Percentiles rank a stretch among this genome's conserved stretches.
These are phyloP conservation scores for Nephrotoma appendiculata DNA, from an alignment of 2,888 invertebrate species.

Conservation along the genomic window DNA sequence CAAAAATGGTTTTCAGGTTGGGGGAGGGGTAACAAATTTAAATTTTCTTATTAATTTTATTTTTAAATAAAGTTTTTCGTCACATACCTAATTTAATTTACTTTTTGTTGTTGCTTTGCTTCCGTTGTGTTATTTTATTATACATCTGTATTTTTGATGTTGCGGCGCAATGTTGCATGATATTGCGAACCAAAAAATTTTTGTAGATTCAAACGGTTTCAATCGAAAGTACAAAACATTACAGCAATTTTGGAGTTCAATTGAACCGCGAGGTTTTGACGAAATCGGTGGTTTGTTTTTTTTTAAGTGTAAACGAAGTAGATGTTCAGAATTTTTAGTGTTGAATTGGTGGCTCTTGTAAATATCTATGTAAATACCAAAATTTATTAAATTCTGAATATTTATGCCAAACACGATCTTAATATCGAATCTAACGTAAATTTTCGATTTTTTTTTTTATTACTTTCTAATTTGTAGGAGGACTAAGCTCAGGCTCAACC, in stretches of 20 bases:
- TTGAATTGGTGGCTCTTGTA: background rate
- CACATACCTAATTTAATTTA: background rate
- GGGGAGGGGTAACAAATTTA: background rate
- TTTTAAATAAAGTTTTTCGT: background rate
- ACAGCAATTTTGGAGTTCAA: background rate
- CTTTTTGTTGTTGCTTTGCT: background rate
- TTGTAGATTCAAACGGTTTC: background rate
- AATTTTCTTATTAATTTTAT: background rate
- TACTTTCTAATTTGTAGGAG: background rate
- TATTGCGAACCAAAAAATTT: background rate
- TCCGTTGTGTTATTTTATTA: background rate
- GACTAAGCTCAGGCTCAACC: conserved; percentile 2
- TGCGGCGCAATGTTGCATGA: background rate
- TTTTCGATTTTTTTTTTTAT: background rate
- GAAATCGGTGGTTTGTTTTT: background rate
- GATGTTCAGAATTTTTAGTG: background rate
- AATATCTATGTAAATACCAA: background rate
- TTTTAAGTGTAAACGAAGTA: background rate
- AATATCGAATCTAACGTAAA: background rate
- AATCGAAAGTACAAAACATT: background rate
- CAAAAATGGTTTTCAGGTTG: background rate
- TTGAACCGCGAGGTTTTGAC: background rate
- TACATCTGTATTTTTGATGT: background rate
- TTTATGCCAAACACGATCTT: background rate
- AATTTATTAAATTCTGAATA: background rate